Base-by-base conservation (phyloP, 2,797 vertebrate species). In the Hippocampus kuda region DNA sequence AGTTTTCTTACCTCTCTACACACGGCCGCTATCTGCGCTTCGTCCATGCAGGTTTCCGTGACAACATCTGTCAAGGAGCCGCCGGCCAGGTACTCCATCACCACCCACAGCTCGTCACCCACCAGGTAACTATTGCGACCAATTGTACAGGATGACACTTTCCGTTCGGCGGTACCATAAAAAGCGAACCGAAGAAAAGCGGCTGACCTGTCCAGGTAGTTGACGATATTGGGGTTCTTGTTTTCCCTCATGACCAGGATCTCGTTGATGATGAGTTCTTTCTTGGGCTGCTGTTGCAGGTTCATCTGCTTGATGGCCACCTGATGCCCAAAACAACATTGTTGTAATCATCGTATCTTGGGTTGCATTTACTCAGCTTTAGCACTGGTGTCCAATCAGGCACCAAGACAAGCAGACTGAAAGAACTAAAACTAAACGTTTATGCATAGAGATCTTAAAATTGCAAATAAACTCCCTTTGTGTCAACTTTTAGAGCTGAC, bases 231-330 rank as follows among this genome's bases (percentile, higher is more conserved):
- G 42, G 94, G 95, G 84, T 98, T 97, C 81, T 98, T 98, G 90
- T 98, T 98, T 97, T 98, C 94, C 94, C 96, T 94, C 96, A 98
- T 98, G 71, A 98, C 96, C 61, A 98, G 91, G 75, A 98, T 98
- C 90, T 98, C 96, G 48, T 98, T 98, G 82, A 98, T 98, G 84
- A 98, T 98, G 83, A 98, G 87, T 67, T 98, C 96, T 74, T 98
- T 98, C 85, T 98, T 98, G 1, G 95, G 95, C 86, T 98, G 96
- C 87, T 98, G 95, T 86, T 98, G 94, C 74, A 98, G 87, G 81
- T 98, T 98, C 96, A 98, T 98, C 88, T 98, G 95, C 81, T 98
- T 98, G 26, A 98, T 97, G 71, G 95, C 96, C 59, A 97, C 96
- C 95, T 98, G 79, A 67, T 72, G 69, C 48, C 10, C 10, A 66